These are phyloP conservation scores for Rhyacophila brunnea DNA, from an alignment of 1,140 invertebrate species.

Conservation along the genomic window DNA sequence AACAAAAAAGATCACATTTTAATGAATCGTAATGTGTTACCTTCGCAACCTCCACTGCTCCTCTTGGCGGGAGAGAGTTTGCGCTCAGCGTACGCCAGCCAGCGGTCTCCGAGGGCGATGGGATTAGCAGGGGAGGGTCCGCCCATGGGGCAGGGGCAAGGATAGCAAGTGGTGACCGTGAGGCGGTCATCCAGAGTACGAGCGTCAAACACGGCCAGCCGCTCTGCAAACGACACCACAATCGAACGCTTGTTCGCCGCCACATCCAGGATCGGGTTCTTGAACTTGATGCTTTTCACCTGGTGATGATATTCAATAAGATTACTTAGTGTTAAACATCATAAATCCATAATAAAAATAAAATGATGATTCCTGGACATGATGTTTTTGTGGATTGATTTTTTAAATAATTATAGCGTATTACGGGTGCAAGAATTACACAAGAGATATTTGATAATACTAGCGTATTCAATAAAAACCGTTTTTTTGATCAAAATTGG, in stretches of 20 bases:
- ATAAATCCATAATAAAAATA: too few relatives aligned
- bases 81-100: conserved; percentile 82
- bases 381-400: too few relatives aligned
- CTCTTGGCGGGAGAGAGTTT: conserved; percentile 77
- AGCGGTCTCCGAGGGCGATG: conserved; percentile 81
- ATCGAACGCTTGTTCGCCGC: conserved; percentile 79
- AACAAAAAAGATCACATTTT: too few relatives aligned
- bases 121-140: conserved; percentile 80
- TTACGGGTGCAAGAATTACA: too few relatives aligned
- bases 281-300: conserved; percentile 89
- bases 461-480: too few relatives aligned
- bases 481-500: too few relatives aligned
- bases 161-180: conserved; percentile 86
- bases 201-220: conserved; percentile 89
- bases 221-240: conserved; percentile 85
- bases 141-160: conserved; percentile 62
- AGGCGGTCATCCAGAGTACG: conserved; percentile 82
- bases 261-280: conserved; percentile 85
- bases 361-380: too few relatives aligned
- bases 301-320: too few relatives aligned
- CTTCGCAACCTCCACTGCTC: conserved; percentile 83
- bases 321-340: too few relatives aligned
- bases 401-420: too few relatives aligned
- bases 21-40: too few relatives aligned
- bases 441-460: too few relatives aligned